Conservation (phyloP, 2,888 invertebrate genomes). For the Caenorhabditis sinica region DNA sequence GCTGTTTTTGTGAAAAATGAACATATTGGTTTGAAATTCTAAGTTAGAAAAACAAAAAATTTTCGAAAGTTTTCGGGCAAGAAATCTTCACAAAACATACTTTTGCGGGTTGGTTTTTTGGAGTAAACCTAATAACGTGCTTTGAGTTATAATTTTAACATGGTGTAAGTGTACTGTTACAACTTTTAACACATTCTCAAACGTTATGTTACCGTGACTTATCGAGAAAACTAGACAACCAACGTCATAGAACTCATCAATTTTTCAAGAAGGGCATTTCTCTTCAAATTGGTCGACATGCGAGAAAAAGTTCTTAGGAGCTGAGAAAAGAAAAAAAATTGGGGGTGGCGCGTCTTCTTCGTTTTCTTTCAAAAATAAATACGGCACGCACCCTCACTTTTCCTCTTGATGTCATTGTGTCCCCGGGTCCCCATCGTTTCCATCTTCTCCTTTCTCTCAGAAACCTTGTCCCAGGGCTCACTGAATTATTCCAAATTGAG, state of each 20-base stretch:
- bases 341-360: constrained; percentile 18
- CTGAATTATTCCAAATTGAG: constrained; percentile 65
- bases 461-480: constrained; percentile 54
- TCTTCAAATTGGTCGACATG: constrained; percentile 24
- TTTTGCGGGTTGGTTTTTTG: too few species aligned
- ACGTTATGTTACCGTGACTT: neutral
- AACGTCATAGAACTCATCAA: constrained; percentile 42
- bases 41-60: too few species aligned
- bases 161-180: too few species aligned
- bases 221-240: neutral
- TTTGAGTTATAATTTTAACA: too few species aligned
- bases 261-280: constrained; percentile 30
- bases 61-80: too few species aligned
- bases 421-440: constrained; percentile 30
- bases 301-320: constrained; percentile 4
- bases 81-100: too few species aligned
- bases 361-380: constrained; percentile 33
- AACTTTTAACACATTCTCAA: too few species aligned
- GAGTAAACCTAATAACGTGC: too few species aligned
- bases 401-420: constrained; percentile 54
- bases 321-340: constrained; percentile 16
- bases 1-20: too few species aligned
- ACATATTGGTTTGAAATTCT: too few species aligned
- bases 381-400: constrained; percentile 24
- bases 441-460: constrained; percentile 21